phyloP scores from a whole-genome alignment of 2,113 vertebrate species.

The Greenwoodochromis staneri region DNA sequence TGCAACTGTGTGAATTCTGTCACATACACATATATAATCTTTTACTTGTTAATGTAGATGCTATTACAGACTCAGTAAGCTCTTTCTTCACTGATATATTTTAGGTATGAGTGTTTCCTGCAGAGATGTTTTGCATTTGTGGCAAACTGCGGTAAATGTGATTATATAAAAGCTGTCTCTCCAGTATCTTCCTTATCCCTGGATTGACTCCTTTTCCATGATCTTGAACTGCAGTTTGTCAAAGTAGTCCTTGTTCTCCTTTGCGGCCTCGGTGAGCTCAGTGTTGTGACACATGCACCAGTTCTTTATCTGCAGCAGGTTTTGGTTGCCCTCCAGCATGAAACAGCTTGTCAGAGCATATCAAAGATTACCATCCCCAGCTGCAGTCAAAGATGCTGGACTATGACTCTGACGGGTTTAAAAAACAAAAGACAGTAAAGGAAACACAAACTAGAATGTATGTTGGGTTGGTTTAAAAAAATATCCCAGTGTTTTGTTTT shows the following conservation, averaged over 20 bases:
- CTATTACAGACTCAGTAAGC: background rate
- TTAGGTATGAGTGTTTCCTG: background rate
- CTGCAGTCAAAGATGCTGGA: background rate
- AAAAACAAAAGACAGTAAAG: background rate
- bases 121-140: background rate
- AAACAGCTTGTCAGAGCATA: background rate
- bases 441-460: background rate
- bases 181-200: background rate
- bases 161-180: background rate
- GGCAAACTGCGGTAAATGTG: background rate
- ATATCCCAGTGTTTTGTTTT: background rate
- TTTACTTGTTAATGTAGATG: background rate
- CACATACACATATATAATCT: fast-evolving
- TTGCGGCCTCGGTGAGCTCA: background rate
- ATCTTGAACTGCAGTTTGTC: background rate
- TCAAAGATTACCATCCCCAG: background rate
- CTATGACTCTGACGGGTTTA: background rate
- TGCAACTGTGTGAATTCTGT: background rate
- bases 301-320: background rate
- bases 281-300: background rate
- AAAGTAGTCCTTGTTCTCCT: background rate
- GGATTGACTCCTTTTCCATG: background rate
- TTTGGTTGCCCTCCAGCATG: background rate
- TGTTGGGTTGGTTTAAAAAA: background rate
- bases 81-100: background rate